Base-by-base conservation (phyloP, 2,113 vertebrate species). In the Notiomystis cincta region DNA sequence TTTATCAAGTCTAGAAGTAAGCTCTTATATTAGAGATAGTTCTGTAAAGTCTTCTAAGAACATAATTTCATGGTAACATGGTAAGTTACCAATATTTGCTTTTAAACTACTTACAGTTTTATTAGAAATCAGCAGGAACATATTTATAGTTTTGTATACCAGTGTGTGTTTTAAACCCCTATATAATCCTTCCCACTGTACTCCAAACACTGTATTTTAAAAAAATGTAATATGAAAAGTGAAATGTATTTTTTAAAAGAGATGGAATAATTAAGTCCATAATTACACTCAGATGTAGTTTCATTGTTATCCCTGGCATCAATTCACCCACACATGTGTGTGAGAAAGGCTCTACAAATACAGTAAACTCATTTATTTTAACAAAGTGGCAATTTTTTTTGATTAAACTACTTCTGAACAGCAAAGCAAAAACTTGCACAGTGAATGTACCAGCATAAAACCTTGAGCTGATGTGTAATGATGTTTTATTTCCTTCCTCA, bases 41-140 rank as follows among this genome's bases (percentile, higher is more conserved):
- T 11, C 50, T 92, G 17, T 75, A 42, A 86, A 91, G 35, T 77
- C 28, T 72, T 89, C 53, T 37, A 75, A 64, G 37, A 37, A 44
- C 27, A 92, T 69, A 35, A 82, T 73, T 72, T 51, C 69, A 37
- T 75, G 89, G 48, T 56, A 56, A 67, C 42, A n/a, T 37, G 42
- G 17, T 22, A 87, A 84, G 23, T 80, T 91, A 60, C 18, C 60
- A 27, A 57, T 4, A 47, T 62, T 72, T 65, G 62, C 42, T 76
- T 86, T 81, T 28, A 85, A 66, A 84, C 82, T 38, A 60, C 3
- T 33, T 45, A 23, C 0, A 82, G 3, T 65, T 71, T 47, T 64
- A 44, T 92, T 89, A 95, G 61, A 92, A 77, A 78, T 30, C 65
- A 80, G 10, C 15, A 90, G 73, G 53, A 76, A 72, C 21, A 30